Conservation (phyloP, 2,888 invertebrate genomes). For the Orthonevra nobilis region DNA sequence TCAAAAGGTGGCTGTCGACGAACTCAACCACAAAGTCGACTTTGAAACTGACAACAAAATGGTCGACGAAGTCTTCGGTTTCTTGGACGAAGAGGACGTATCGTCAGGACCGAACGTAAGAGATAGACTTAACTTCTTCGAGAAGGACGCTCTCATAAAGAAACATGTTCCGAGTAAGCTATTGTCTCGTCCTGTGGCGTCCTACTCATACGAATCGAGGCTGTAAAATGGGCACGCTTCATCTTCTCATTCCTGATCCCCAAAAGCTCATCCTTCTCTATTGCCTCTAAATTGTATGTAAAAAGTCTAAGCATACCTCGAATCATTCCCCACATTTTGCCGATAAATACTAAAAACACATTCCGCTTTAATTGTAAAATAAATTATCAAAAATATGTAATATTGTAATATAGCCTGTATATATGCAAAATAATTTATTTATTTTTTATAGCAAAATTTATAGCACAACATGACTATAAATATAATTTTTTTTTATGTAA, state of each 20-base stretch:
- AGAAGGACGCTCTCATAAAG: slow-evolving; percentile 77
- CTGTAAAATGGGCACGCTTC: slow-evolving; percentile 64
- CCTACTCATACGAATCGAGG: slow-evolving; percentile 72
- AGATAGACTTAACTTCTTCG: slow-evolving; percentile 79
- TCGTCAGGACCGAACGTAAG: slow-evolving; percentile 78
- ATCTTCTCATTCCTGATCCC: slow-evolving; percentile 2
- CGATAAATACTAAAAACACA: slow-evolving; percentile 35
- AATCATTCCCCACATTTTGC: slow-evolving; percentile 44
- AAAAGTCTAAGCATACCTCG: slow-evolving; percentile 53
- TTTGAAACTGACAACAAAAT: slow-evolving; percentile 83
- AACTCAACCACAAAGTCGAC: slow-evolving; percentile 72
- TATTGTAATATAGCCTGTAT: slow-evolving; percentile 35
- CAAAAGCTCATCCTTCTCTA: slow-evolving; percentile 1
- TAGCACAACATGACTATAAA: slow-evolving; percentile 58
- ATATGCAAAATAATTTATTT: slow-evolving; percentile 46
- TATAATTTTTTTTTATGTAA: slow-evolving; percentile 35
- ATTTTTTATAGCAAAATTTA: slow-evolving; percentile 32
- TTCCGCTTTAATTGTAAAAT: background rate
- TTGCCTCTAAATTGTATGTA: slow-evolving; percentile 20
- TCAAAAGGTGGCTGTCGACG: slow-evolving; percentile 56
- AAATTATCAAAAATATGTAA: slow-evolving; percentile 2
- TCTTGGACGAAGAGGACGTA: slow-evolving; percentile 83
- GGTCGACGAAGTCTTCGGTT: slow-evolving; percentile 86
- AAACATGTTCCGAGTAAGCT: slow-evolving; percentile 78
- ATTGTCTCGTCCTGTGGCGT: slow-evolving; percentile 78